Conservation (phyloP, 2,888 invertebrate species). For the Trachelus iudaicus region DNA sequence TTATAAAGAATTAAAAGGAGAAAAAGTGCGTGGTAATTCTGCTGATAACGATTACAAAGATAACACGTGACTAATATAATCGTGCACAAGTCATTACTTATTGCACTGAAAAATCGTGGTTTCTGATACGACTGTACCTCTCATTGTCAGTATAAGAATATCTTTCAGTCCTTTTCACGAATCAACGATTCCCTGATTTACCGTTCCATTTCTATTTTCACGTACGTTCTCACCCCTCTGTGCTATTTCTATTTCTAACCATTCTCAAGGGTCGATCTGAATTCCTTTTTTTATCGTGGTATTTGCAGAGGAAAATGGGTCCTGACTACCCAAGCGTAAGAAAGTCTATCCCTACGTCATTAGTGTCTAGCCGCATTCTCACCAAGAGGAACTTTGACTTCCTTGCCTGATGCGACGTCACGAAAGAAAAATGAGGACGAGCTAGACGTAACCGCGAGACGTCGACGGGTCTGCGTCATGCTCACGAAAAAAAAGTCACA, state of each 20-base stretch:
- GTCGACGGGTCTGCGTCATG: not conserved
- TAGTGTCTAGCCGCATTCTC: constrained; percentile 30
- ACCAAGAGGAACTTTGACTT: not conserved
- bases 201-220: not conserved
- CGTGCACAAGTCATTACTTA: too few species aligned
- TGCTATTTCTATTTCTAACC: not conserved
- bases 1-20: too few species aligned
- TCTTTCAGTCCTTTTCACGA: not conserved
- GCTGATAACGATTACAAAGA: not conserved
- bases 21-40: not conserved
- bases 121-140: not conserved
- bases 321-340: constrained; percentile 9
- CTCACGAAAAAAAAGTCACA: not conserved
- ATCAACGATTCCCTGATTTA: not conserved
- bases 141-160: not conserved
- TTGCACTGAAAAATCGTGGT: too few species aligned
- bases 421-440: not conserved
- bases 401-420: not conserved
- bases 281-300: not conserved
- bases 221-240: not conserved
- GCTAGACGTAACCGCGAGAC: not conserved
- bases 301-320: not conserved
- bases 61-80: not conserved
- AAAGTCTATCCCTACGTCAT: constrained; percentile 26
- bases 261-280: not conserved